Evolutionary conservation across 2,888 invertebrate species (phyloP).

Genomic region (Pyrrhosoma nymphula): DNA sequence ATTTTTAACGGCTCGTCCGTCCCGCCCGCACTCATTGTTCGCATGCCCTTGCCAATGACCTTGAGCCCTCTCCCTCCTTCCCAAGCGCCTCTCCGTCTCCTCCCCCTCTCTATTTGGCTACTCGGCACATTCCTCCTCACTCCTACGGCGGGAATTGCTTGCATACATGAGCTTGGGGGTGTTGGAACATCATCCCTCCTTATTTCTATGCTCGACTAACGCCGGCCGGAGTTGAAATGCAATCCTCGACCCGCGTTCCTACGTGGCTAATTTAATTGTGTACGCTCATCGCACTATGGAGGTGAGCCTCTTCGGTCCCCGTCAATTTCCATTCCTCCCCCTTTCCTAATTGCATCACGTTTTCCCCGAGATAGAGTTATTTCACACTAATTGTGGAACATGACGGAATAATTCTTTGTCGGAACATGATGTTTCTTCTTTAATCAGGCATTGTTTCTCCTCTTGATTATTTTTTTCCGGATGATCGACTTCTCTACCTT

Average conservation of each 20-base stretch:
- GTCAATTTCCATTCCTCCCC: neutral
- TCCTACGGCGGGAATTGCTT: neutral
- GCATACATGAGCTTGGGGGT: neutral
- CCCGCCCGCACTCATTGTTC: conserved; percentile 46
- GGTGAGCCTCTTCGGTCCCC: neutral
- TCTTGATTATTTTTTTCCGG: too few species aligned
- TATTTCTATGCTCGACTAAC: conserved; percentile 59
- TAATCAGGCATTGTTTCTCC: too few species aligned
- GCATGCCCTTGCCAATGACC: conserved; percentile 63
- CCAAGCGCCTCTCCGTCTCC: neutral
- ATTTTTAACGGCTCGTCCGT: neutral
- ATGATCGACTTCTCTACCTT: too few species aligned
- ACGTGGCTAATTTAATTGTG: conserved; percentile 45
- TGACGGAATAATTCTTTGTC: neutral
- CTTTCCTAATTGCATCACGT: conserved; percentile 6
- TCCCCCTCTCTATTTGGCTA: conserved; percentile 23
- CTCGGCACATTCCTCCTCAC: conserved; percentile 49
- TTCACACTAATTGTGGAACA: neutral
- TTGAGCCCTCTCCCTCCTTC: neutral
- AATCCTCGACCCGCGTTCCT: neutral
- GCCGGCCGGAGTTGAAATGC: conserved; percentile 9
- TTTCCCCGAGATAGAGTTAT: neutral
- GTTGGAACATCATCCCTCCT: conserved; percentile 30
- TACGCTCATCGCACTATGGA: neutral
- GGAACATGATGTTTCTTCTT: too few species aligned